Conservation (phyloP, 2,113 vertebrate species). For the Sitta europaea region DNA sequence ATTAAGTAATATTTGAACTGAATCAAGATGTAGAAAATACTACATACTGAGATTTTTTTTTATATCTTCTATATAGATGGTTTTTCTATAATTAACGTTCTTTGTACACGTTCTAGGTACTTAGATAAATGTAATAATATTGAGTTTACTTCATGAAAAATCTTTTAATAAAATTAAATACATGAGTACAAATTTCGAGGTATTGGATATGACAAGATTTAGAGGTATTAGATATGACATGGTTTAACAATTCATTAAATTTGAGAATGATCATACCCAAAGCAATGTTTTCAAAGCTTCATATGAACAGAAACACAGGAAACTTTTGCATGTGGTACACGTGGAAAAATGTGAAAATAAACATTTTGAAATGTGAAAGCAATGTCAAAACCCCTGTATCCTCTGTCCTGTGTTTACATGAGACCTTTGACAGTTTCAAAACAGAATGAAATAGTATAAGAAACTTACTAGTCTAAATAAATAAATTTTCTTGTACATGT, state of each 20-base stretch:
- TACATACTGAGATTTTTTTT: not conserved
- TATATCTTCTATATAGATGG: not conserved
- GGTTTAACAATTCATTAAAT: not conserved
- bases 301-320: not conserved
- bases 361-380: not conserved
- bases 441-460: not conserved
- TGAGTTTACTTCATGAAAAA: not conserved
- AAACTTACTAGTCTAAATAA: not conserved
- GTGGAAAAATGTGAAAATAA: not conserved
- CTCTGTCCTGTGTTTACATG: not conserved
- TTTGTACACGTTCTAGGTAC: not conserved
- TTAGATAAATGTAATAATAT: not conserved
- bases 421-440: not conserved
- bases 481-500: not conserved
- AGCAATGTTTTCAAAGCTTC: not conserved
- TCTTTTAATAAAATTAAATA: not conserved
- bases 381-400: not conserved
- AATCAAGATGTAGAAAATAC: not conserved
- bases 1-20: not conserved
- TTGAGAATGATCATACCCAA: not conserved
- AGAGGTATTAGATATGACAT: not conserved
- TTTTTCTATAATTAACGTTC: not conserved
- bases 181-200: not conserved
- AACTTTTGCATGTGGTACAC: not conserved
- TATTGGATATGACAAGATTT: not conserved